These are phyloP conservation scores for Hoplias malabaricus DNA, from an alignment of 2,113 vertebrate species.

Conservation along the genomic window DNA sequence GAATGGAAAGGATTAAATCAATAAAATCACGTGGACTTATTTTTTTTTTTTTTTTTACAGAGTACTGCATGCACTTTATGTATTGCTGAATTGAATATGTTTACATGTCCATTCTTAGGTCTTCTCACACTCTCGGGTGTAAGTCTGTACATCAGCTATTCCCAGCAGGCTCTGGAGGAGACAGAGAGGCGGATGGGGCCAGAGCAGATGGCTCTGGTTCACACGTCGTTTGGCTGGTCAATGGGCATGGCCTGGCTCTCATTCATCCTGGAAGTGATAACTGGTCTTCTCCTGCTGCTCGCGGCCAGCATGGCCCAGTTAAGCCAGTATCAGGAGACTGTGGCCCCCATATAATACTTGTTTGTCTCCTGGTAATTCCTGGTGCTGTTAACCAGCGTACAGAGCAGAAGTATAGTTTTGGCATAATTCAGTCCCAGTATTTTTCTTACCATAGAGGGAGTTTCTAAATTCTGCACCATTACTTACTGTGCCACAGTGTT, in stretches of 20 bases:
- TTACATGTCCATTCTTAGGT: conserved; percentile 57
- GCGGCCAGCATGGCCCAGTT: conserved; percentile 44
- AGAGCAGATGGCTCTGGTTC: conserved; percentile 49
- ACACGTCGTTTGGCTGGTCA: conserved; percentile 72
- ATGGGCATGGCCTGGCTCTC: conserved; percentile 76
- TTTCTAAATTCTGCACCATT: not conserved
- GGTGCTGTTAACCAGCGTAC: not conserved
- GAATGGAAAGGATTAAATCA: no score
- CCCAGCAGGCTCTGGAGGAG: conserved; percentile 66
- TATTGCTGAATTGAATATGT: conserved; percentile 5
- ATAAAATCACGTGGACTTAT: no score
- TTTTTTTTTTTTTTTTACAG: not conserved
- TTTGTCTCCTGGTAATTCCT: not conserved
- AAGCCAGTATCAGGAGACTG: conserved; percentile 41
- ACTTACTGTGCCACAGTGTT: not conserved
- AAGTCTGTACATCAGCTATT: conserved; percentile 74
- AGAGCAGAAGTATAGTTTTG: not conserved
- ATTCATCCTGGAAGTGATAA: conserved; percentile 64
- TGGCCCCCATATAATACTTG: conserved; percentile 33
- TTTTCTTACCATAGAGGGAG: not conserved
- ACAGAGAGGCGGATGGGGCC: conserved; percentile 53
- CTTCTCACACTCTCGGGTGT: conserved; percentile 73
- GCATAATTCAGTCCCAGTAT: not conserved
- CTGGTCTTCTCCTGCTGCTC: conserved; percentile 54
- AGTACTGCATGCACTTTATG: not conserved